Conservation (phyloP, 1,140 invertebrate species). For the Camponotus vicinus region DNA sequence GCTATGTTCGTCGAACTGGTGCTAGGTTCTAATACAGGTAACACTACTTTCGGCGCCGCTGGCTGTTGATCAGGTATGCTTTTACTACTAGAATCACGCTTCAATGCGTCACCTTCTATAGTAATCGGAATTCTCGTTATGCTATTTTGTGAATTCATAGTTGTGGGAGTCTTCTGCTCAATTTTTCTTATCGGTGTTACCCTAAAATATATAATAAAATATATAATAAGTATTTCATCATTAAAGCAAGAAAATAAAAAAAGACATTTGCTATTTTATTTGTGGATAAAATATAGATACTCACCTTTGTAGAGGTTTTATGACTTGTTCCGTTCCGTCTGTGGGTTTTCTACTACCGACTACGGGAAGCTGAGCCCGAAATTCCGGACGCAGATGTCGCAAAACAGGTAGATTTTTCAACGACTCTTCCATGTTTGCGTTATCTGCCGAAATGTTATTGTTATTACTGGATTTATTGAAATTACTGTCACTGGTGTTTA, state of each 20-base stretch:
- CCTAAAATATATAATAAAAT: slow-evolving; percentile 53
- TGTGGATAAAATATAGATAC: not conserved
- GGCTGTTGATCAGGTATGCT: slow-evolving; percentile 85
- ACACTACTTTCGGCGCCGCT: slow-evolving; percentile 85
- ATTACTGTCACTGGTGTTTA: slow-evolving; percentile 80
- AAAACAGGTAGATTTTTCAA: slow-evolving; percentile 90
- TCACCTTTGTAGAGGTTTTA: slow-evolving; percentile 83
- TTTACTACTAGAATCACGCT: slow-evolving; percentile 72
- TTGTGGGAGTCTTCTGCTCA: slow-evolving; percentile 49
- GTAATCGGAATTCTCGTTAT: slow-evolving; percentile 39
- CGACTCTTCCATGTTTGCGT: slow-evolving; percentile 81
- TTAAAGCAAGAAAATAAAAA: not conserved
- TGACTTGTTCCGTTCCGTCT: slow-evolving; percentile 83
- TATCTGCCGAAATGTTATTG: slow-evolving; percentile 81
- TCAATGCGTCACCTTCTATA: slow-evolving; percentile 30
- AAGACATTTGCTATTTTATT: not conserved
- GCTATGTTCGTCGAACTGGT: slow-evolving; percentile 76
- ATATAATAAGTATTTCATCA: not conserved
- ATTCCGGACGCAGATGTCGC: slow-evolving; percentile 93
- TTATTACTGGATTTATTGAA: slow-evolving; percentile 84
- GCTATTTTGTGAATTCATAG: slow-evolving; percentile 41
- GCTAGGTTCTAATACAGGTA: slow-evolving; percentile 82
- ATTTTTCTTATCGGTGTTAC: slow-evolving; percentile 62
- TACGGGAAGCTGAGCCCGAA: slow-evolving; percentile 92
- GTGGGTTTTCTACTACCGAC: slow-evolving; percentile 88